phyloP scores from a whole-genome alignment of 2,797 vertebrate species.

The Threskiornis aethiopicus region DNA sequence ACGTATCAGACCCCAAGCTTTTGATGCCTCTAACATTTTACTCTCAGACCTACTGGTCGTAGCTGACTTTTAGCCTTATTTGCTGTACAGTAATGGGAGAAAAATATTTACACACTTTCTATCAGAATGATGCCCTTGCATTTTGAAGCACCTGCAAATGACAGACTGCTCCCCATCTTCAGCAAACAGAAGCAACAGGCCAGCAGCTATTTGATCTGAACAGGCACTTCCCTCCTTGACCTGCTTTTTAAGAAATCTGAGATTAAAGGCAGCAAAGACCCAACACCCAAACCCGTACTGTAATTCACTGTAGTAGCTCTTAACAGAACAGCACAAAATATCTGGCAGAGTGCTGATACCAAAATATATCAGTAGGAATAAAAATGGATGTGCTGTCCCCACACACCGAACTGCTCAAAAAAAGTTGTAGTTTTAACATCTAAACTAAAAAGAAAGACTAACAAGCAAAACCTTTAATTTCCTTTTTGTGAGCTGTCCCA shows the following conservation, averaged over 20 bases:
- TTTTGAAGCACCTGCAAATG: background rate
- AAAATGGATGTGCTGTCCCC: background rate
- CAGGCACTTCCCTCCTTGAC: background rate
- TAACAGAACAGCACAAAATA: background rate
- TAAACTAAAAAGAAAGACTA: background rate
- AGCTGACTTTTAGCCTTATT: background rate
- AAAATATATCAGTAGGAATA: background rate
- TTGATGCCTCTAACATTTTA: background rate
- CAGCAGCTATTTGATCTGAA: background rate
- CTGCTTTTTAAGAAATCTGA: background rate
- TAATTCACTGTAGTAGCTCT: background rate
- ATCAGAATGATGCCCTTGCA: background rate
- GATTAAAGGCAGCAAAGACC: background rate
- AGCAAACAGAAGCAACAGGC: background rate
- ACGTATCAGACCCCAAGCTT: background rate
- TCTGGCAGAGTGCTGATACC: background rate
- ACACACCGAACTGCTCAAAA: background rate
- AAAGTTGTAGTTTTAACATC: background rate
- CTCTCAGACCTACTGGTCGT: background rate
- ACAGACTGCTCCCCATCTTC: too few species aligned
- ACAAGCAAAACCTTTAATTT: background rate
- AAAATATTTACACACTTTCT: background rate
- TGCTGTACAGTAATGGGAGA: background rate
- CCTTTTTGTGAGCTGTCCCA: background rate
- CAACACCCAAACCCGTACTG: fast-evolving